Evolutionary conservation across 2,113 vertebrate genomes (phyloP), one percentile per base, ranked within the genome.

Genomic region (Cyanoderma ruficeps): DNA sequence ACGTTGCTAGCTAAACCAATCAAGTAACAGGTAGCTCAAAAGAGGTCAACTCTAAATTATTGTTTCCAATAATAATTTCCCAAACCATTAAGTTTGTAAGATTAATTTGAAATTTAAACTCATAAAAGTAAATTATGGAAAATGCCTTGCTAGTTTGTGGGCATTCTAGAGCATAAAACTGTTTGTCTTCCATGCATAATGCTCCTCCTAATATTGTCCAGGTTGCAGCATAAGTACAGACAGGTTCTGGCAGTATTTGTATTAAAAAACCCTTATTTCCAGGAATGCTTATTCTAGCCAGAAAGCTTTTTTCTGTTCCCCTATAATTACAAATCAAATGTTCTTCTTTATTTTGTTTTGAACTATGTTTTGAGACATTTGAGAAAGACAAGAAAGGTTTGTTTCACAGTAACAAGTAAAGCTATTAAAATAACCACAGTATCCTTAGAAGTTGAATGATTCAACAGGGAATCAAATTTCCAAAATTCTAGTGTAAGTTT

Each of bases 21-120:
- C 75, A 95, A 96, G 80, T 96, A 94, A 56, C 57, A 90, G 42
- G 81, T 96, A 97, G 52, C 70, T 96, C 50, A 87, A 59, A 89
- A 97, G 97, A 97, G 97, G 96, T 97, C 97, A 97, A 6, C 86
- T 83, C 93, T 96, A 89, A 97, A 94, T 97, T 96, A 97, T 93
- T 96, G 74, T 95, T 97, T 93, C 89, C 68, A 65, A 95, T 97
- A 96, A 96, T 97, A 96, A 97, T 98, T 98, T 97, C 91, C 94
- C 69, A 98, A 96, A 90, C 77, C 86, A 97, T 97, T 97, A 97
- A 96, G 39, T 88, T 76, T 35, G 28, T 97, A 95, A 96, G 97
- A 97, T 95, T 92, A 65, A 95, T 95, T 94, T 97, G 83, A 97
- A 97, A 83, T 44, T 85, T 76, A 93, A 97, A 83, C 61, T 41